Evolutionary conservation across 2,888 invertebrate species (phyloP), one percentile per base, ranked within the genome.

Genomic region (Automeris io): DNA sequence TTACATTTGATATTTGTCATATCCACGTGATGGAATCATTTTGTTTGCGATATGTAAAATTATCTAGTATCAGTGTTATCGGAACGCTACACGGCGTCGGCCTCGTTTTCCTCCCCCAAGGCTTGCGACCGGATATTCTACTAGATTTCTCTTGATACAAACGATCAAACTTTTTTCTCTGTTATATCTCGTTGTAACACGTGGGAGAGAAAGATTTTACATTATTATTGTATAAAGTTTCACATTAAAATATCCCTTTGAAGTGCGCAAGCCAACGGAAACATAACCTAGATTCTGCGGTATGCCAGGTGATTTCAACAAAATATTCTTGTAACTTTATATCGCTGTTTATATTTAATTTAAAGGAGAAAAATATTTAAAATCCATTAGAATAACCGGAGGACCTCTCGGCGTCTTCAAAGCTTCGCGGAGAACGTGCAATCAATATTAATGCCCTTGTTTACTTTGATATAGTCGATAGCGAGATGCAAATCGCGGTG

Each of bases 361-460:
- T 16, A 16, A 29, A 29, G 16, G 4, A 16, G 3, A 1, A 8
- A 16, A 16, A 16, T 29, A 13, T 26, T 12, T 5, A 26, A 13
- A 24, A 9, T 13, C 4, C 12, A 7, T 2, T 26, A 7, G 2
- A 26, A 26, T 29, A 16, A 70, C 62, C 70, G 64, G 54, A n/a
- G 62, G 49, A 49, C 49, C 69, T 65, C 54, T 65, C 56, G 65
- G 69, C 61, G 54, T 61, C 65, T 73, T 75, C 71, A 73, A 73
- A 79, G 74, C 61, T 66, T 72, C 76, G 76, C 75, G 76, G 81
- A 68, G 70, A 68, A 63, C 65, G 57, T 65, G 70, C 67, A 70
- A 81, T 85, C 81, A 82, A 82, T 83, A 82, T 82, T 85, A 78
- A 85, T 80, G 74, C 64, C 63, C 73, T 75, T 81, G 77, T 82